Evolutionary conservation across 2,888 invertebrate genomes (phyloP), one percentile per base, ranked within the genome.

Genomic region (Pedicia rivosa): DNA sequence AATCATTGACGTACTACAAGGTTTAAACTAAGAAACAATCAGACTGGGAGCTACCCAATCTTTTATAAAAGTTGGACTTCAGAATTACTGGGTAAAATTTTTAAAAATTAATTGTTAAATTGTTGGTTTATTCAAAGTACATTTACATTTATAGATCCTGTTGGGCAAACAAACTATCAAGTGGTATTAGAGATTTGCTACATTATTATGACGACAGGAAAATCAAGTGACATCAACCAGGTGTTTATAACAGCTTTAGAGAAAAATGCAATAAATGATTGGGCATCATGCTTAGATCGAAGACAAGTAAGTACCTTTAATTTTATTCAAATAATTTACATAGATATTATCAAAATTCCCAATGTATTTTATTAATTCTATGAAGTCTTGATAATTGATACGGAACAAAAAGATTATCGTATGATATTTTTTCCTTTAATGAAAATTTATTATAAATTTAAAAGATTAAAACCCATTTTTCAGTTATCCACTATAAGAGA

Each of bases 221-320:
- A 74, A 48, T 68, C 70, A 16, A 59, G 62, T 0, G 77, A 81
- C 44, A 62, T 81, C 9, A 65, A 69, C 35, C 66, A 72, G 0
- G 70, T 76, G 1, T 54, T 83, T 1, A 67, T 78, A 32, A 68
- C 69, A 37, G 66, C 72, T 0, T 57, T 79, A 20, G 74, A 74
- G 41, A 64, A 68, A 25, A 65, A 66, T 5, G 65, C 65, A 6
- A 54, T 62, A 19, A 60, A 53, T 1, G 55, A 70, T 32, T 84
- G 83, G 83, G 70, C 75, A 1, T 70, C 72, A 40, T 78, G 77
- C 48, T 66, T 84, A 41, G 81, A 83, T 55, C 74, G 77, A 52
- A 64, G 78, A 48, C 80, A 83, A 65, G n/a, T n/a, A n/a, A n/a
- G n/a, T n/a, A n/a, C n/a, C n/a, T n/a, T n/a, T n/a, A n/a, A n/a